Conservation (phyloP, 2,113 vertebrate genomes). For the Octodon degus region DNA sequence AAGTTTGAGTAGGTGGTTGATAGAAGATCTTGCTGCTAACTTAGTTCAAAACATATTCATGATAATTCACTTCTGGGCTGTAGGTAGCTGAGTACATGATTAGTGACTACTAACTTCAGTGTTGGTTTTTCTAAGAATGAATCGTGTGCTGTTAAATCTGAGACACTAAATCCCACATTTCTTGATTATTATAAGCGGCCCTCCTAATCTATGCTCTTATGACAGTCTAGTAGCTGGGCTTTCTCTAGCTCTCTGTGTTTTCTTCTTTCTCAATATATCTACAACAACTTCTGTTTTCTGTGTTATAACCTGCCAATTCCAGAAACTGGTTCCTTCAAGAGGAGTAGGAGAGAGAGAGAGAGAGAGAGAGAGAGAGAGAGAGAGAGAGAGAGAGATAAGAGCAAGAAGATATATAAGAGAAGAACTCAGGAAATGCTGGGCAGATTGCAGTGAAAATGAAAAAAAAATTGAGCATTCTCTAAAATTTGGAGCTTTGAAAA, state of each 20-base stretch:
- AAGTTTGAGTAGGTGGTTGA: background rate
- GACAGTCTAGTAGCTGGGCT: background rate
- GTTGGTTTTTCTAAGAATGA: background rate
- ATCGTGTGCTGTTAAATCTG: background rate
- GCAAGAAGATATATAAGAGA: background rate
- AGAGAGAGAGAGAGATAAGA: background rate
- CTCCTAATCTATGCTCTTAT: background rate
- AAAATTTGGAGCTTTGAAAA: background rate
- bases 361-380: background rate
- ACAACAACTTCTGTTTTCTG: conserved; percentile 23
- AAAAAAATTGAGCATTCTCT: background rate
- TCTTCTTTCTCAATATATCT: conserved; percentile 2
- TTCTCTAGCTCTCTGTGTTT: background rate
- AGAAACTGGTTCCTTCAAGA: background rate
- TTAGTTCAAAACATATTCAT: background rate
- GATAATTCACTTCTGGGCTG: background rate
- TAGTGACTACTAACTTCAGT: background rate
- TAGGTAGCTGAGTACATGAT: background rate
- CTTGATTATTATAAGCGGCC: background rate
- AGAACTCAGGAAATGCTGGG: background rate
- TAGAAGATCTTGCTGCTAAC: background rate
- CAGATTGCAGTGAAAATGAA: background rate
- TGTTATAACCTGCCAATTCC: background rate
- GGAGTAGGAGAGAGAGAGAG: background rate
- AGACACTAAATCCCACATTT: background rate